Evolutionary conservation across 1,140 invertebrate genomes (phyloP).

Genomic region (Zophobas atratus): DNA sequence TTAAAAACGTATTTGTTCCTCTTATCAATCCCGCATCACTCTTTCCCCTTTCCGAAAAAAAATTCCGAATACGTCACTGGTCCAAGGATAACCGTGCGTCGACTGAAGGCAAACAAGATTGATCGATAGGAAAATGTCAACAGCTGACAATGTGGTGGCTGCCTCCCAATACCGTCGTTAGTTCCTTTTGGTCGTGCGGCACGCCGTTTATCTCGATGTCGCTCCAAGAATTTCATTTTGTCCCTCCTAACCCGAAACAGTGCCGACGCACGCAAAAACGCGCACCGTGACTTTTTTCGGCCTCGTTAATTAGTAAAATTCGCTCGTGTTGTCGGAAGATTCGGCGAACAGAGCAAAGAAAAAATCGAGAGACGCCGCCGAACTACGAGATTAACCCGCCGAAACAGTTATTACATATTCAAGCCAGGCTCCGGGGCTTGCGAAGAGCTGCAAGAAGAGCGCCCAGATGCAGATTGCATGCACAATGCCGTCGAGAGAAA

Average conservation of each 20-base stretch:
- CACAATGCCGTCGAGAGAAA: constrained; percentile 13
- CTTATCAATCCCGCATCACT: constrained; percentile 27
- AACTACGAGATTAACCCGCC: constrained; percentile 14
- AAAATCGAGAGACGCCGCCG: not conserved
- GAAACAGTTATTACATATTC: constrained; percentile 36
- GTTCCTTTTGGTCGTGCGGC: constrained; percentile 23
- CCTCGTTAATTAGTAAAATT: constrained; percentile 8
- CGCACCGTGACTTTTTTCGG: not conserved
- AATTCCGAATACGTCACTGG: not conserved
- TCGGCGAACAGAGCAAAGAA: not conserved
- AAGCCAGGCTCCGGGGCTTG: not conserved
- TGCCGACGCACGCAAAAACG: not conserved
- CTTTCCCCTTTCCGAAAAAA: not conserved
- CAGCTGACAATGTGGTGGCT: constrained; percentile 33
- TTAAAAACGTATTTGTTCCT: not conserved
- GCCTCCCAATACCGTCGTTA: constrained; percentile 13
- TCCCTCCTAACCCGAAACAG: not conserved
- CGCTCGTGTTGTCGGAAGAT: not conserved
- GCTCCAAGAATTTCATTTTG: constrained; percentile 8
- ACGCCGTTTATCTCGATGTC: constrained; percentile 13
- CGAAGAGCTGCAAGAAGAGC: constrained; percentile 30
- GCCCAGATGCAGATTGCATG: constrained; percentile 38
- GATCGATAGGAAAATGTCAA: constrained; percentile 30
- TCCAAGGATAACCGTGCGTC: not conserved
- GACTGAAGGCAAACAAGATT: constrained; percentile 22